A percentile compares a stretch with the other conserved stretches of the same genome.
Conservation (phyloP, 2,113 vertebrate genomes). For the Myiagra hebetior region DNA sequence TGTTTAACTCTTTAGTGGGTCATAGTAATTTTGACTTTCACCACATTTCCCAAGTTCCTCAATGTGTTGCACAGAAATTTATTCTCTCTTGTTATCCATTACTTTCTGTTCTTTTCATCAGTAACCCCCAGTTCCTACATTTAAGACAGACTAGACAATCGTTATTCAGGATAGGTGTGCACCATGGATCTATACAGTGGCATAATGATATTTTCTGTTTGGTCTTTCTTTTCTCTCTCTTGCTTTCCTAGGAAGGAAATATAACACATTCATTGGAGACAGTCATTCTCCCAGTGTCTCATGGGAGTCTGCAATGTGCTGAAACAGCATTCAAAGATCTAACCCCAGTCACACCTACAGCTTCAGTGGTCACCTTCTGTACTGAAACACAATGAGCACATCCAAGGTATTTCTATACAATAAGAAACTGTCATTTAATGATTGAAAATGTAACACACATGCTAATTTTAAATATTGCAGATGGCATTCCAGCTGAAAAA, state of each 20-base stretch:
- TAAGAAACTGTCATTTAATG: neutral
- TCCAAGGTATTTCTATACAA: neutral
- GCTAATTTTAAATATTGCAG: neutral
- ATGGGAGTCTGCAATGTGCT: fast-evolving
- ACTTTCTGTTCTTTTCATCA: neutral
- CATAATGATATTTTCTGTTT: neutral
- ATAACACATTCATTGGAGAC: neutral
- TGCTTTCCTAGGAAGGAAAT: neutral
- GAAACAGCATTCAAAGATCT: neutral
- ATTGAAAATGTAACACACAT: neutral
- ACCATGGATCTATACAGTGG: neutral
- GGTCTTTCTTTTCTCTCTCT: neutral
- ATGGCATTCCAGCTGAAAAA: neutral
- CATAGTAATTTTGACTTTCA: neutral
- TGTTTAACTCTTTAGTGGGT: neutral
- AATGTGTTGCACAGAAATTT: neutral
- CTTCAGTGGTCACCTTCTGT: neutral
- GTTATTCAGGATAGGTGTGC: neutral
- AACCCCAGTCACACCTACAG: neutral
- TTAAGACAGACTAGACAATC: neutral
- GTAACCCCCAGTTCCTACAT: neutral
- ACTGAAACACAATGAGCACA: neutral
- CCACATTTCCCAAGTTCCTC: neutral
- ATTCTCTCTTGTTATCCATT: neutral
- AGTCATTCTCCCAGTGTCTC: neutral